Percentiles rank a stretch among this genome's conserved stretches.
These are phyloP conservation scores for Portevinia maculata DNA, from an alignment of 2,888 invertebrate species.

Conservation along the genomic window DNA sequence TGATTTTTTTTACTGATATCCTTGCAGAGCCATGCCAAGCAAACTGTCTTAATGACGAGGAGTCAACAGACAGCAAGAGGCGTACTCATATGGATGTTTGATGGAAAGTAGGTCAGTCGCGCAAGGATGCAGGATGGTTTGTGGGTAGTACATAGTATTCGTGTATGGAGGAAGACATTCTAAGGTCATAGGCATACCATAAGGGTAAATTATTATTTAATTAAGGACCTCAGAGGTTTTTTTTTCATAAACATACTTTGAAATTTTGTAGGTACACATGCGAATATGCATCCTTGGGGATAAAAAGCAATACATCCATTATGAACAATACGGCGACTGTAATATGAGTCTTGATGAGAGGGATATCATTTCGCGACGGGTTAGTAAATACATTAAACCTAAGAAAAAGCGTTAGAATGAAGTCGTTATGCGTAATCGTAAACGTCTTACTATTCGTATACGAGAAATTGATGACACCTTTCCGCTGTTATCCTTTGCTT, in stretches of 20 bases:
- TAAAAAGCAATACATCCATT: background rate
- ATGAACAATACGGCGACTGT: background rate
- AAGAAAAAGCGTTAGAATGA: background rate
- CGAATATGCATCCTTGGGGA: background rate
- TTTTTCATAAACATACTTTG: background rate
- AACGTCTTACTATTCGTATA: conserved; percentile 12
- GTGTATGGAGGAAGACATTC: background rate
- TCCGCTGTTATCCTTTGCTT: background rate
- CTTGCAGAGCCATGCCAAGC: background rate
- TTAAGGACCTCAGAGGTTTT: conserved; percentile 5
- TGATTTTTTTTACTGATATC: background rate
- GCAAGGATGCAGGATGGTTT: conserved; percentile 19
- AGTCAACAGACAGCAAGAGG: background rate
- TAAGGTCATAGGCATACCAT: background rate
- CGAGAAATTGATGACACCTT: background rate
- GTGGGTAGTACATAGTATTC: background rate
- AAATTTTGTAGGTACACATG: background rate
- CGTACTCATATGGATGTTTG: background rate
- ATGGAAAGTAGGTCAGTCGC: conserved; percentile 14
- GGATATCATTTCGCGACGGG: conserved; percentile 8
- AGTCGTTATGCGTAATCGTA: conserved; percentile 7
- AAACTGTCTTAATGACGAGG: background rate
- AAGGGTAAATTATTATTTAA: background rate
- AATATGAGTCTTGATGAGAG: conserved; percentile 15
- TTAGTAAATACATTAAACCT: conserved; percentile 14